Base-by-base conservation (phyloP, 1,140 invertebrate genomes). In the Drosophila parvula region DNA sequence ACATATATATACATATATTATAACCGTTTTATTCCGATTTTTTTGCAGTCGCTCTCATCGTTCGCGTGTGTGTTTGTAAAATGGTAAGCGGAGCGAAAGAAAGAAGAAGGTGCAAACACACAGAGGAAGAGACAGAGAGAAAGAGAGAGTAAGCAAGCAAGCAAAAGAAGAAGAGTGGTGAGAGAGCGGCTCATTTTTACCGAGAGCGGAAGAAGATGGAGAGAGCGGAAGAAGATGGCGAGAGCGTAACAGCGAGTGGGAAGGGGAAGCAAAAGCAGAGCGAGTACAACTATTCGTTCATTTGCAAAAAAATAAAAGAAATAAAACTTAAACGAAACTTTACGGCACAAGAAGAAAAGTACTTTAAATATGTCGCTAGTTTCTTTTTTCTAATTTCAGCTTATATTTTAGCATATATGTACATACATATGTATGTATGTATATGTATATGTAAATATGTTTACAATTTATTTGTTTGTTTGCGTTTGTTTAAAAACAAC, bases 1-100 rank as follows among this genome's bases (percentile, higher is more conserved):
- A 11, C 48, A 40, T 51, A 60, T 61, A 36, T 44, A 65, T 45
- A 65, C 44, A 61, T 70, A 70, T 73, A 69, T 59, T 73, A 74
- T 71, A 61, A 60, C 47, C 51, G 59, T 62, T 74, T 71, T 71
- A 59, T 48, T 71, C 65, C 67, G 67, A 59, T 71, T 71, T 71
- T 71, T 71, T 71, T 50, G 68, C 68, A 71, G 51, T 71, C 67
- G 53, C 68, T 71, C 65, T 71, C 68, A 81, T 82, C 86, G 78
- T 88, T 69, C 79, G 83, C 83, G 84, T 89, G 79, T 86, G 86
- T 89, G 83, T 88, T 69, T 69, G 65, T 69, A 55, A 69, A 69
- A 67, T 68, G 65, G 65, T 69, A 88, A 88, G 79, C 77, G 79
- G 74, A 76, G 62, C 64, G 63, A 77, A 74, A 47, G 58, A 86